Percentiles rank a stretch among this genome's conserved stretches.
Conservation (phyloP, 2,888 invertebrate species). For the Iphiclides podalirius region DNA sequence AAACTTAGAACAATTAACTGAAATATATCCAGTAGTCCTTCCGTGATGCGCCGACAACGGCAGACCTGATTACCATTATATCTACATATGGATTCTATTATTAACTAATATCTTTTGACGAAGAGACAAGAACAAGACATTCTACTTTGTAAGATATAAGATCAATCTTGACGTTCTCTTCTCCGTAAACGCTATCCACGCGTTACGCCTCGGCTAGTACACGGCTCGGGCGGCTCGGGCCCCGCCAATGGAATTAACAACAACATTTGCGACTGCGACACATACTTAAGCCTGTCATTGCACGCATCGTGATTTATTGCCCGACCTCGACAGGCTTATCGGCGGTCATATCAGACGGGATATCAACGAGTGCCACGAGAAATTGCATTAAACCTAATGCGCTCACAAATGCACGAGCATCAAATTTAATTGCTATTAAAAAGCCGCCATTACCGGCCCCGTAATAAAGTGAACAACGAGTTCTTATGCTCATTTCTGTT, state of each 20-base stretch:
- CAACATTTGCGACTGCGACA: constrained; percentile 55
- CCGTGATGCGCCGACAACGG: too few relatives aligned
- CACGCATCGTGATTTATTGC: constrained; percentile 58
- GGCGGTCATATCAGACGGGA: constrained; percentile 30
- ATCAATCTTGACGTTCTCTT: constrained; percentile 39
- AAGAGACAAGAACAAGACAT: constrained; percentile 30
- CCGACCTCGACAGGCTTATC: constrained; percentile 28
- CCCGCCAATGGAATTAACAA: constrained; percentile 54
- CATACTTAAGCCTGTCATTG: constrained; percentile 36
- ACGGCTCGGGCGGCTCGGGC: constrained; percentile 67
- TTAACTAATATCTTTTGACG: constrained; percentile 33
- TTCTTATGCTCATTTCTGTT: constrained; percentile 33
- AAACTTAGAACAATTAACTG: too few relatives aligned
- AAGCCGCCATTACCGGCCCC: constrained; percentile 10
- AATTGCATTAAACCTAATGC: too few relatives aligned
- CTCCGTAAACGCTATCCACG: constrained; percentile 39
- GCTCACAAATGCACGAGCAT: too few relatives aligned
- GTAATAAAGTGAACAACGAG: constrained; percentile 23
- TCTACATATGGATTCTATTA: too few relatives aligned
- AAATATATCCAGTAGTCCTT: too few relatives aligned
- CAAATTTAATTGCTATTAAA: constrained; percentile 19
- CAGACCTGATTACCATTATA: too few relatives aligned
- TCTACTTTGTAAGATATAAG: constrained; percentile 48
- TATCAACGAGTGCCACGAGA: too few relatives aligned
- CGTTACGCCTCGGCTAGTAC: constrained; percentile 29